Base-by-base conservation (phyloP, 2,797 vertebrate genomes). In the Eulemur albifrons region DNA sequence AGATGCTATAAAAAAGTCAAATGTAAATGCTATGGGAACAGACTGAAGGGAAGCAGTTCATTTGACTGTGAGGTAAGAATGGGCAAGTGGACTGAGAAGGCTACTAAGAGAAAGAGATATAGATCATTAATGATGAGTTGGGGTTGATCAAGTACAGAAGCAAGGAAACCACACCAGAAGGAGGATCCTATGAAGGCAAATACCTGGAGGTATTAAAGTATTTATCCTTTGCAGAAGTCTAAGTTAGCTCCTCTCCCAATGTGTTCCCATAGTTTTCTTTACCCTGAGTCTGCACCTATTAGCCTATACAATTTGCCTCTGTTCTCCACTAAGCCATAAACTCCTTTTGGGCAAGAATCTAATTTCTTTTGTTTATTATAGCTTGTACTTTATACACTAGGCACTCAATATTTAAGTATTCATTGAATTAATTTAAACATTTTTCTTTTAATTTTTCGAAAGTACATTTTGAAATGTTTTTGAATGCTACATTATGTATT, bases 191-290 rank as follows among this genome's bases (percentile, higher is more conserved):
- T 14, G 25, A 94, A 38, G 25, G 5, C 54, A 50, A 27, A 73
- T 69, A 57, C 7, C 23, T 95, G 23, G 18, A 76, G 2, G 0
- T 85, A 27, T 82, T 82, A 38, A 77, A 75, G 4, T 91, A 15
- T 75, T 9, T 67, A 73, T 88, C 18, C 35, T 72, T 48, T 84
- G 38, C 45, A 72, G 75, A 83, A 40, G 7, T 91, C 35, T 70
- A 82, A 59, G 27, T 83, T 88, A 57, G 67, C 48, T 6, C n/a
- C 32, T 93, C 43, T 82, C 69, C 14, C 23, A 86, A 7, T 30
- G 27, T 95, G 73, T 79, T 90, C 61, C 83, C 69, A 61, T 93
- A 72, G 23, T 82, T 94, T 88, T 90, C 63, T 35, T 67, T 90
- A 80, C 70, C 21, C 18, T 95, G 88, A 95, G 52, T 95, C 67